A percentile compares a stretch with the other conserved stretches of the same genome.
phyloP scores from a whole-genome alignment of 2,797 vertebrate genomes.

The Hydrocynus forskahlii region DNA sequence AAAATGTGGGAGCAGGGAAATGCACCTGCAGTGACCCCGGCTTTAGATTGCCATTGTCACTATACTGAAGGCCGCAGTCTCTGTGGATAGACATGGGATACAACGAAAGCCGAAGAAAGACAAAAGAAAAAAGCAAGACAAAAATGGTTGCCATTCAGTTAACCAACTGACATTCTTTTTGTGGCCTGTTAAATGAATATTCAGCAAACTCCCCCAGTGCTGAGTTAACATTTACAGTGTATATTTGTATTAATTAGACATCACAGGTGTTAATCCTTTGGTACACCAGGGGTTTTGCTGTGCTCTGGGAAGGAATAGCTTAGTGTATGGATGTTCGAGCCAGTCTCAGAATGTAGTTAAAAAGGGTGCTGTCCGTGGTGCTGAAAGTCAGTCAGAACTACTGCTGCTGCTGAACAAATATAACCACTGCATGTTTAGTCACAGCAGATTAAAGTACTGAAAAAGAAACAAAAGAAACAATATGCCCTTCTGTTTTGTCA shows the following conservation, averaged over 20 bases:
- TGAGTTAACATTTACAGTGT: not conserved
- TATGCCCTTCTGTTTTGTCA: too few relatives aligned
- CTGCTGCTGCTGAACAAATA: not conserved
- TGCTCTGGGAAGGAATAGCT: not conserved
- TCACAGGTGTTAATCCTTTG: not conserved
- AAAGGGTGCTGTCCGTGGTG: slow-evolving; percentile 49
- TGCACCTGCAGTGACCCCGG: not conserved
- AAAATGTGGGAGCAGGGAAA: not conserved
- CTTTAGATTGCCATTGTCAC: not conserved
- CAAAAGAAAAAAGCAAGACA: not conserved
- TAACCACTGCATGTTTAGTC: not conserved
- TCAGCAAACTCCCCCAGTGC: not conserved
- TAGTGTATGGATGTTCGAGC: not conserved
- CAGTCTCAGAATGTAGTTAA: not conserved
- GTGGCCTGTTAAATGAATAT: not conserved
- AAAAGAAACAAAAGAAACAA: too few relatives aligned
- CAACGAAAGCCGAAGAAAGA: not conserved
- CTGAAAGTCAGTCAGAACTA: slow-evolving; percentile 34
- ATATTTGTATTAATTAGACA: not conserved
- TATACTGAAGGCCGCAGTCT: not conserved
- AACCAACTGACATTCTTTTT: not conserved
- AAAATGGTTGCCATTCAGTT: not conserved
- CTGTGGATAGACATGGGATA: not conserved
- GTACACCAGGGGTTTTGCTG: not conserved
- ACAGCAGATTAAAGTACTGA: too few relatives aligned